Evolutionary conservation across 2,888 invertebrate species (phyloP).

Genomic region (Abscondita cerata): DNA sequence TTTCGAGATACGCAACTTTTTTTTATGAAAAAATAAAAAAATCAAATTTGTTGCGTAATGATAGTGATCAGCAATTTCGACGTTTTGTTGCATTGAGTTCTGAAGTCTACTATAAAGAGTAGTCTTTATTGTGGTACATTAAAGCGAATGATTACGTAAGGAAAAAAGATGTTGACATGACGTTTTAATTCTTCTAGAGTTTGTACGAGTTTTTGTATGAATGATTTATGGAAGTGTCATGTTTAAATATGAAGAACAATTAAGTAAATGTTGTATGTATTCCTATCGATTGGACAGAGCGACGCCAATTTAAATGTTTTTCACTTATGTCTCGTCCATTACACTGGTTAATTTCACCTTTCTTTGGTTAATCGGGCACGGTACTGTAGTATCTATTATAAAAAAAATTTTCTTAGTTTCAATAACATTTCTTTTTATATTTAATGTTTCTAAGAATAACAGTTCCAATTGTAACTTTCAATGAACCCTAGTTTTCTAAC

Average conservation of each 20-base stretch:
- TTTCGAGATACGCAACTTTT: no score
- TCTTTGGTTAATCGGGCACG: not conserved
- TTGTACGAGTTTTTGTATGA: no score
- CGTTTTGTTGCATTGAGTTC: no score
- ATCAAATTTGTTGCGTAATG: no score
- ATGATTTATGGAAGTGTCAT: no score
- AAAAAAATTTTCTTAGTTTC: constrained; percentile 22
- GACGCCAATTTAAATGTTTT: constrained; percentile 34
- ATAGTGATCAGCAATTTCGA: no score
- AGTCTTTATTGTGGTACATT: no score
- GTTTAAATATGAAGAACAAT: constrained; percentile 17
- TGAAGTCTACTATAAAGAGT: no score
- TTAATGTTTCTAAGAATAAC: constrained; percentile 32
- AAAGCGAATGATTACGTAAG: no score
- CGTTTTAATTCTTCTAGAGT: no score
- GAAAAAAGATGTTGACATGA: no score
- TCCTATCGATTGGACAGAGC: constrained; percentile 35
- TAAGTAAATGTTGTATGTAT: constrained; percentile 26
- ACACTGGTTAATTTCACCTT: not conserved
- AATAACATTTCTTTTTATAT: constrained; percentile 26
- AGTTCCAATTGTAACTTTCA: constrained; percentile 32
- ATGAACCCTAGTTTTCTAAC: constrained; percentile 26
- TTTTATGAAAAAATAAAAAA: no score
- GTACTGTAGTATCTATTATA: constrained; percentile 18
- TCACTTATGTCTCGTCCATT: not conserved